Percentiles rank a stretch among this genome's conserved stretches.
Conservation (phyloP, 2,888 invertebrate species). For the Ectropis crepuscularia region DNA sequence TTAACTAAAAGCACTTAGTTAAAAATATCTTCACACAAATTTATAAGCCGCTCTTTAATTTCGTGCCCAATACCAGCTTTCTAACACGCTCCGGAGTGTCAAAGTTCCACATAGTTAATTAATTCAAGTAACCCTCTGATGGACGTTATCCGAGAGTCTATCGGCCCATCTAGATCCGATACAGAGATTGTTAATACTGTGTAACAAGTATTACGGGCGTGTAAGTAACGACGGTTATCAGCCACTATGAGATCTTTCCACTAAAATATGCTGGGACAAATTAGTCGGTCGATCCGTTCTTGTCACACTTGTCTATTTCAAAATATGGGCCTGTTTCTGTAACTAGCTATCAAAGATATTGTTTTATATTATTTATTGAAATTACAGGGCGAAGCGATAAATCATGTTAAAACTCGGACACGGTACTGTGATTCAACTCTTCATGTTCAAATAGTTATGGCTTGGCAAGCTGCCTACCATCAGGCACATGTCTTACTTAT, state of each 20-base stretch:
- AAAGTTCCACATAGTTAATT: conserved; percentile 68
- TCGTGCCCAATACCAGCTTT: conserved; percentile 47
- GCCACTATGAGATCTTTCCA: conserved; percentile 43
- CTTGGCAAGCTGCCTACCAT: no score
- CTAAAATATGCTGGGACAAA: conserved; percentile 33
- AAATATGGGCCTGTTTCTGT: conserved; percentile 2
- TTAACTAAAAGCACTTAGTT: background rate
- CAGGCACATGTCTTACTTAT: no score
- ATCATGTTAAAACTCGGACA: no score
- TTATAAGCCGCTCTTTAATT: conserved; percentile 15
- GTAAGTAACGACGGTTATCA: conserved; percentile 53
- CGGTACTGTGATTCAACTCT: no score
- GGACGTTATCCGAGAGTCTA: conserved; percentile 67
- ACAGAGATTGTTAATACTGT: conserved; percentile 66
- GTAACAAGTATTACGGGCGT: conserved; percentile 63
- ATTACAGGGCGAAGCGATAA: no score
- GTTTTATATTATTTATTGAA: background rate
- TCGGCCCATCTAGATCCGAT: conserved; percentile 67
- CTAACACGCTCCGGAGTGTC: conserved; percentile 61
- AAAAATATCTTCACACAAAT: conserved; percentile 35
- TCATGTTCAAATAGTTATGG: no score
- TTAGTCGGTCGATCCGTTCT: conserved; percentile 29
- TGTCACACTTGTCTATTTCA: conserved; percentile 19
- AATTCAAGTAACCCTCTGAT: conserved; percentile 73
- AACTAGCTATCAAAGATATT: background rate